phyloP scores from a whole-genome alignment of 2,888 invertebrate species.

The Tortricodes alternella region DNA sequence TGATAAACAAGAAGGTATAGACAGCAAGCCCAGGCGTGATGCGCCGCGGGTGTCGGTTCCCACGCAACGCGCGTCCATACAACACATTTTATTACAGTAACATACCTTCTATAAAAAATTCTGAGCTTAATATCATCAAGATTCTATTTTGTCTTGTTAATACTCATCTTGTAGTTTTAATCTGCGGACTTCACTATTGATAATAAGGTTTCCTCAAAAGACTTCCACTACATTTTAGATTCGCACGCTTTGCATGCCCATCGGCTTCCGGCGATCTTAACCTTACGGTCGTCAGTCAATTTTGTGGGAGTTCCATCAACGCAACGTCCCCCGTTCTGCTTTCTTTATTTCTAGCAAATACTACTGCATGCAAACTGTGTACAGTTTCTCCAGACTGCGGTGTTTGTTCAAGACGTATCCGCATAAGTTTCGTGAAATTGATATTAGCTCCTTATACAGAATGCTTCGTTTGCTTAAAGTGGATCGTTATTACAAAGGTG shows the following conservation, averaged over 20 bases:
- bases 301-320: too few species aligned
- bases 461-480: slow-evolving; percentile 56
- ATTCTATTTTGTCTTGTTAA: too few species aligned
- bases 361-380: slow-evolving; percentile 26
- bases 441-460: slow-evolving; percentile 58
- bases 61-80: slow-evolving; percentile 34
- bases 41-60: slow-evolving; percentile 44
- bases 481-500: slow-evolving; percentile 39
- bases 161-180: too few species aligned
- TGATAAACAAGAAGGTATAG: slow-evolving; percentile 35
- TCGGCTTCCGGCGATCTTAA: too few species aligned
- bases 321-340: too few species aligned
- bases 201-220: too few species aligned
- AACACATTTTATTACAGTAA: neutral
- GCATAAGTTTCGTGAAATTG: slow-evolving; percentile 72
- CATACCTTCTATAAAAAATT: slow-evolving; percentile 3
- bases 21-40: slow-evolving; percentile 35
- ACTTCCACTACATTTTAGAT: too few species aligned
- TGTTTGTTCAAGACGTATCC: slow-evolving; percentile 58
- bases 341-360: too few species aligned
- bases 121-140: slow-evolving; percentile 24
- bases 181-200: too few species aligned
- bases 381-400: slow-evolving; percentile 33
- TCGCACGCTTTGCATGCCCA: too few species aligned
- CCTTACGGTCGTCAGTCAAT: too few species aligned